Evolutionary conservation across 2,113 vertebrate genomes (phyloP).

Genomic region (Grammomys surdaster): DNA sequence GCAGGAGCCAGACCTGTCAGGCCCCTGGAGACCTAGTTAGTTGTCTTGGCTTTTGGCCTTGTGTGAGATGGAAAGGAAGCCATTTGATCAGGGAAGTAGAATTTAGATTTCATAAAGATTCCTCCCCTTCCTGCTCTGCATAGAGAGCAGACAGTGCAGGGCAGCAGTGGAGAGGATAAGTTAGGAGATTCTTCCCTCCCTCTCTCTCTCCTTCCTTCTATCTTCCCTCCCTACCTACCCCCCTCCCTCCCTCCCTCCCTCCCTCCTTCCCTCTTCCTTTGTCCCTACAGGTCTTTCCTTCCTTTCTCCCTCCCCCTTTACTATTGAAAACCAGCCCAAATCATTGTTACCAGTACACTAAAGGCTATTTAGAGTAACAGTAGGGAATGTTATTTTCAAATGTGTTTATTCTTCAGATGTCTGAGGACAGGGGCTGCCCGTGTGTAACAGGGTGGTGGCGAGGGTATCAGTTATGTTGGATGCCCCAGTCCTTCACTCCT

Average conservation of each 20-base stretch:
- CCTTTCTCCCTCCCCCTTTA: neutral
- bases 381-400: constrained; percentile 66
- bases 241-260: neutral
- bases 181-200: neutral
- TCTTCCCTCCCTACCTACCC: neutral
- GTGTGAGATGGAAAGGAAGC: neutral
- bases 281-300: neutral
- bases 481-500: neutral
- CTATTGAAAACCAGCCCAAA: neutral
- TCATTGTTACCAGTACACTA: neutral
- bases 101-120: constrained; percentile 22
- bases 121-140: neutral
- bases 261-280: neutral
- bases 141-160: neutral
- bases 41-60: neutral
- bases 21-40: neutral
- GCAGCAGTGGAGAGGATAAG: neutral
- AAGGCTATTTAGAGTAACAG: constrained; percentile 48
- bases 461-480: neutral
- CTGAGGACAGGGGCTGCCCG: constrained; percentile 6
- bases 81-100: neutral
- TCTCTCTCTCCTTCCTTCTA: neutral
- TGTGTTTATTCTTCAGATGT: constrained; percentile 59
- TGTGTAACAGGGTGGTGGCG: neutral
- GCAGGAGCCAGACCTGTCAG: neutral